Percentiles rank a stretch among this genome's conserved stretches.
These are phyloP conservation scores for Ivindomyrus marchei DNA, from an alignment of 2,113 vertebrate genomes.

Conservation along the genomic window DNA sequence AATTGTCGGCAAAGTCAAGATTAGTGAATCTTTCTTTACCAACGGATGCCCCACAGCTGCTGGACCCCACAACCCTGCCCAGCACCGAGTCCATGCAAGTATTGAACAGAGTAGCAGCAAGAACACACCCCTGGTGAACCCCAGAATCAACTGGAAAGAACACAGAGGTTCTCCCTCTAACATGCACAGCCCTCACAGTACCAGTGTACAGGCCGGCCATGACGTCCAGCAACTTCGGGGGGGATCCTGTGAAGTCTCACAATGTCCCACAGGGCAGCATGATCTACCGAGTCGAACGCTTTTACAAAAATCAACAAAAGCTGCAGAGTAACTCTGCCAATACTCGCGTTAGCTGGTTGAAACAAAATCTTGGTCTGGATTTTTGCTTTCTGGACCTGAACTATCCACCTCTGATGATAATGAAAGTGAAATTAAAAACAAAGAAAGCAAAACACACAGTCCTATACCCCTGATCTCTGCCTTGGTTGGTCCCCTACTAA, in stretches of 20 bases:
- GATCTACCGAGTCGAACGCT: neutral
- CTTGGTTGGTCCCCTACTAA: neutral
- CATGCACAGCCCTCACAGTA: neutral
- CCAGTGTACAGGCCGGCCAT: neutral
- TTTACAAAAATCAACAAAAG: neutral
- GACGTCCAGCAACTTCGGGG: neutral
- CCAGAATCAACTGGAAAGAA: neutral
- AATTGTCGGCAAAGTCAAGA: neutral
- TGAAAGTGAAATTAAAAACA: neutral
- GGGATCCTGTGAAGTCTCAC: neutral
- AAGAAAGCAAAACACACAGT: neutral
- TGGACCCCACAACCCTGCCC: neutral
- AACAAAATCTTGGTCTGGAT: neutral
- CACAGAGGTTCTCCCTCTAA: neutral
- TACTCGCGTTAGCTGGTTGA: neutral
- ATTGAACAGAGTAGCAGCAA: neutral
- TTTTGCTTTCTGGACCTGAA: neutral
- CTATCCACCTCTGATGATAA: neutral
- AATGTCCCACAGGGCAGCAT: neutral
- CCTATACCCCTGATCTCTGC: neutral
- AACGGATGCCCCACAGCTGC: neutral
- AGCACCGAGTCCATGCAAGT: neutral
- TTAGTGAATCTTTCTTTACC: neutral
- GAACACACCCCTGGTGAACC: neutral
- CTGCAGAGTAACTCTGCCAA: neutral